Percentiles rank a stretch among this genome's conserved stretches.
Conservation (phyloP, 2,888 invertebrate genomes). For the Malthinus seriepunctatus region DNA sequence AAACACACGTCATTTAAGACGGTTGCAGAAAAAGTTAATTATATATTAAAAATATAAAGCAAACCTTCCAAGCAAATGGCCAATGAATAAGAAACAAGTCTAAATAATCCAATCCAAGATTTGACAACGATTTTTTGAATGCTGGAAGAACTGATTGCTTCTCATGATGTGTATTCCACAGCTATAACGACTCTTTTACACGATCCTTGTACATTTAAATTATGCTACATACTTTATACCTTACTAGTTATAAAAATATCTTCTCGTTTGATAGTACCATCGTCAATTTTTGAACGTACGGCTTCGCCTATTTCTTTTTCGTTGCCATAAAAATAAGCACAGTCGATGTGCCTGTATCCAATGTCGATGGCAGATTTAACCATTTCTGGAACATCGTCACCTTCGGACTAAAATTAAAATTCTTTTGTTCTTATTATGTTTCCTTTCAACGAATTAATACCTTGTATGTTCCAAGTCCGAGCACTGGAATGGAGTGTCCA, state of each 20-base stretch:
- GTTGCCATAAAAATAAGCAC: constrained; percentile 70
- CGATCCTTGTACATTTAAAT: too few relatives aligned
- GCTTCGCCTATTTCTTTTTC: constrained; percentile 69
- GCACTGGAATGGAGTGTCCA: constrained; percentile 62
- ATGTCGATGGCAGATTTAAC: constrained; percentile 71
- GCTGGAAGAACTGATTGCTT: constrained; percentile 75
- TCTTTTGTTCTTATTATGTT: constrained; percentile 30
- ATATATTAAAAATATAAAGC: background rate
- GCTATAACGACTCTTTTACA: constrained; percentile 47
- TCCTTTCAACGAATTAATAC: constrained; percentile 48
- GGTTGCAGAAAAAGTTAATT: too few relatives aligned
- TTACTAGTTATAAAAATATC: constrained; percentile 70
- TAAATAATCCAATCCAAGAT: constrained; percentile 76
- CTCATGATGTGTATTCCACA: constrained; percentile 82
- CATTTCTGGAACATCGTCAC: constrained; percentile 65
- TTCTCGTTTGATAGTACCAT: constrained; percentile 65
- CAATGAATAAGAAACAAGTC: constrained; percentile 92
- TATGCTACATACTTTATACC: constrained; percentile 58
- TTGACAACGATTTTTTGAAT: constrained; percentile 67
- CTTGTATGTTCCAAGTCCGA: constrained; percentile 68
- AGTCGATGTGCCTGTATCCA: constrained; percentile 77
- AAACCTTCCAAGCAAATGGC: constrained; percentile 83
- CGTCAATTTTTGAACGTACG: constrained; percentile 61
- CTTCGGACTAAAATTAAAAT: constrained; percentile 59
- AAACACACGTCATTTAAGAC: too few relatives aligned